Conservation (phyloP, 1,140 invertebrate genomes). For the Chionoecetes opilio region DNA sequence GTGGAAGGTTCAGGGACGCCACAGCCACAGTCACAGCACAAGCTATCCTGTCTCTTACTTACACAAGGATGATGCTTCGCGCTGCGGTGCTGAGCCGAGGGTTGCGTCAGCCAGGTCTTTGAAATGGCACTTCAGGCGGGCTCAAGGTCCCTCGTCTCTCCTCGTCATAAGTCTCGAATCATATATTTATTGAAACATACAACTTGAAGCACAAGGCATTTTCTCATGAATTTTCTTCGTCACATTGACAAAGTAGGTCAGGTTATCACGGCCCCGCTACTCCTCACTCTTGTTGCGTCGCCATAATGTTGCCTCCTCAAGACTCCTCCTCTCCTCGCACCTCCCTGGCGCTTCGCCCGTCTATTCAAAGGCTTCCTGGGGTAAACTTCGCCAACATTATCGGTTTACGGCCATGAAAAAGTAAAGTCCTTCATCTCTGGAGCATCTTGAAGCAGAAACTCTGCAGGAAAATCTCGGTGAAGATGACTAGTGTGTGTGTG, state of each 20-base stretch:
- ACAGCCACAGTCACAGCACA: no score
- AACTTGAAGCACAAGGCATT: neutral
- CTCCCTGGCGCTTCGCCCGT: neutral
- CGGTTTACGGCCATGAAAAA: constrained; percentile 18
- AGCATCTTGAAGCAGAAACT: constrained; percentile 17
- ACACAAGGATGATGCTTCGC: no score
- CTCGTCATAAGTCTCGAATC: no score
- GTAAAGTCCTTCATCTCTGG: neutral
- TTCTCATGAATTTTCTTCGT: neutral
- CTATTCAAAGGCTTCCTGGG: neutral
- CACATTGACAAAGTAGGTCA: neutral
- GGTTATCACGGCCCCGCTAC: neutral
- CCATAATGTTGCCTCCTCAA: neutral
- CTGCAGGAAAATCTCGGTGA: neutral
- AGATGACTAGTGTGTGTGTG: no score
- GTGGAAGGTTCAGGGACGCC: no score
- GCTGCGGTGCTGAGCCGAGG: no score
- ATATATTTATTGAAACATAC: no score
- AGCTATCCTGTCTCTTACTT: no score
- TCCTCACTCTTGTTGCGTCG: neutral
- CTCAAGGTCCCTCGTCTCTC: no score
- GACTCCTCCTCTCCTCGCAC: neutral
- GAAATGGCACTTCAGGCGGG: no score
- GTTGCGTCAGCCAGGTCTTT: no score
- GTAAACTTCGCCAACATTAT: neutral